phyloP scores from a whole-genome alignment of 2,113 vertebrate species.

The Calyptommatus sinebrachiatus region DNA sequence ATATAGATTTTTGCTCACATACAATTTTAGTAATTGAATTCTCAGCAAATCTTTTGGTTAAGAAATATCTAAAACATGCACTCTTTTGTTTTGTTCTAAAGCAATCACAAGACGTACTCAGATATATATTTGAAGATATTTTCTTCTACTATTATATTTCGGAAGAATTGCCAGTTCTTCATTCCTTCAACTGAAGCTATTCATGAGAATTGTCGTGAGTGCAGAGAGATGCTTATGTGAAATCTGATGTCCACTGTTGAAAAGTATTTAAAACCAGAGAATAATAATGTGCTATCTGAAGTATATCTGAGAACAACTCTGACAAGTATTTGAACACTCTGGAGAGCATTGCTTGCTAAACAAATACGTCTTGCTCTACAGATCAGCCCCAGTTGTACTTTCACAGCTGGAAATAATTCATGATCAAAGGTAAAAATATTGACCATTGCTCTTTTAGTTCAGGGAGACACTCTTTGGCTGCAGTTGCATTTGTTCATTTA shows the following conservation, averaged over 20 bases:
- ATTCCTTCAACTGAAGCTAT: background rate
- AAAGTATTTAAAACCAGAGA: background rate
- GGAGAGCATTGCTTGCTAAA: rapidly evolving
- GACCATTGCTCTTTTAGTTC: background rate
- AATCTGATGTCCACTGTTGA: background rate
- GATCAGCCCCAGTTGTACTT: background rate
- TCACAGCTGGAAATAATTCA: background rate
- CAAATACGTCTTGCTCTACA: rapidly evolving
- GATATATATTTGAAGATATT: background rate
- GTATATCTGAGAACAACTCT: background rate
- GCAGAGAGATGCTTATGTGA: background rate
- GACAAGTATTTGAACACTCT: background rate
- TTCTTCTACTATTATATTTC: rapidly evolving
- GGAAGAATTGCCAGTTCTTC: background rate
- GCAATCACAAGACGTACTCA: background rate
- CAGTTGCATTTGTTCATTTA: no score
- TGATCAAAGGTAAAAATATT: background rate
- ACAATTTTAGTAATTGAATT: background rate
- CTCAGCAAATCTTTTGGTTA: background rate
- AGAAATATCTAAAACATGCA: background rate
- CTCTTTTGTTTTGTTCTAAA: background rate
- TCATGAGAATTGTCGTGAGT: background rate
- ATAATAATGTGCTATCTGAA: background rate
- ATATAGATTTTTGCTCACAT: background rate
- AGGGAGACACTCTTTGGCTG: background rate